Base-by-base conservation (phyloP, 1,140 invertebrate genomes). In the Pemphigus obesinymphae region DNA sequence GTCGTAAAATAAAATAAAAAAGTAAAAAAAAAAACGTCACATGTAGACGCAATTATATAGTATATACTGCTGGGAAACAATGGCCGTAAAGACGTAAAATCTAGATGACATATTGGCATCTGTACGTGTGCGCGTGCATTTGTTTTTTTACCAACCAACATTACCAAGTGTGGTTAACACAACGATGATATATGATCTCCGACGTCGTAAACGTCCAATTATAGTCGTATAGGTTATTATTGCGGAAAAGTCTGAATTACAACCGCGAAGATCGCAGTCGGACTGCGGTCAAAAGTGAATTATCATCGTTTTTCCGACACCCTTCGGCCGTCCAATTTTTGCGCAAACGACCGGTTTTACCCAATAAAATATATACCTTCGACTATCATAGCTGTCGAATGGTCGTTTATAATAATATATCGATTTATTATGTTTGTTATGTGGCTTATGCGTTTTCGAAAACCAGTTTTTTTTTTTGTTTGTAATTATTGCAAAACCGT, bases 401-500 rank as follows among this genome's bases (percentile, higher is more conserved):
- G 2, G 48, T 50, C 20, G 17, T 50, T 50, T 40, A 40, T 40
- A 5, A 40, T 40, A 13, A 45, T 11, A 13, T 45, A 10, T 20
- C 29, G 15, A 61, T 61, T 61, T 29, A 61, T 61, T 8, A 26
- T 61, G 58, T 31, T 31, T 29, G 29, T 61, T 8, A 26, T 31
- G 23, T 34, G 61, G 20, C 31, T 66, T 70, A 43, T 43, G 11
- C 8, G 66, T 26, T 23, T 43, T 10, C 3, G 23, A 29, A 8
- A 70, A 70, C 68, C 40, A 70, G 68, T 70, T 70, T 70, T 45
- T n/a, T n/a, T n/a, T n/a, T n/a, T n/a, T n/a, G n/a, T n/a, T 15
- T 2, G 40, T 43, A 70, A 45, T 70, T 43, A 70, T 70, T 70
- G 66, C 66, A 7, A 70, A 15, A 23, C 66, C n/a, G 5, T 70